These are phyloP conservation scores for Isurus oxyrinchus DNA, from an alignment of 2,113 vertebrate species.

Conservation along the genomic window DNA sequence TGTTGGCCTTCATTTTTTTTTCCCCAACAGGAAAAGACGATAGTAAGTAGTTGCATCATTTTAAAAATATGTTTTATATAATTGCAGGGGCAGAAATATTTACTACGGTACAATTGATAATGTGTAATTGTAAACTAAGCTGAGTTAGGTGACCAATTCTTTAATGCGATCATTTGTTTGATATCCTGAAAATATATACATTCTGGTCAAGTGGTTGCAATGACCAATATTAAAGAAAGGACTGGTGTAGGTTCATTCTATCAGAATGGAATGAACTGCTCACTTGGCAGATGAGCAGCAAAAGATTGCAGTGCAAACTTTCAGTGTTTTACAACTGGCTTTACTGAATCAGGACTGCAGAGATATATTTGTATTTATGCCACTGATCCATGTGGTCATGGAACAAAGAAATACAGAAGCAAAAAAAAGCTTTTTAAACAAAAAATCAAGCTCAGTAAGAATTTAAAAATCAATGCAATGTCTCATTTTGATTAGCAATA, in stretches of 20 bases:
- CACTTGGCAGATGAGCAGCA: background rate
- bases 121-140: background rate
- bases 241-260: background rate
- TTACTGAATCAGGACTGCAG: background rate
- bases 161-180: background rate
- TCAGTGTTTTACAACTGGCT: background rate
- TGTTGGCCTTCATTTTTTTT: background rate
- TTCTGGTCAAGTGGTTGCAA: background rate
- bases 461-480: background rate
- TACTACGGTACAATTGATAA: background rate
- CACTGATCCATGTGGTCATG: background rate
- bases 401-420: background rate
- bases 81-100: background rate
- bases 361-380: background rate
- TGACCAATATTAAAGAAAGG: background rate
- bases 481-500: background rate
- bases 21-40: too few relatives aligned
- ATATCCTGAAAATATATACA: background rate
- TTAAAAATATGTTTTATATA: slow-evolving; percentile 4
- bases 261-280: background rate
- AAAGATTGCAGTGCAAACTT: background rate
- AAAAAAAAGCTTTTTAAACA: background rate
- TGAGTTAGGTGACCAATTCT: background rate
- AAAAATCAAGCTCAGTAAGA: background rate
- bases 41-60: background rate